phyloP scores from a whole-genome alignment of 2,113 vertebrate genomes.

The Callopanchax toddi region DNA sequence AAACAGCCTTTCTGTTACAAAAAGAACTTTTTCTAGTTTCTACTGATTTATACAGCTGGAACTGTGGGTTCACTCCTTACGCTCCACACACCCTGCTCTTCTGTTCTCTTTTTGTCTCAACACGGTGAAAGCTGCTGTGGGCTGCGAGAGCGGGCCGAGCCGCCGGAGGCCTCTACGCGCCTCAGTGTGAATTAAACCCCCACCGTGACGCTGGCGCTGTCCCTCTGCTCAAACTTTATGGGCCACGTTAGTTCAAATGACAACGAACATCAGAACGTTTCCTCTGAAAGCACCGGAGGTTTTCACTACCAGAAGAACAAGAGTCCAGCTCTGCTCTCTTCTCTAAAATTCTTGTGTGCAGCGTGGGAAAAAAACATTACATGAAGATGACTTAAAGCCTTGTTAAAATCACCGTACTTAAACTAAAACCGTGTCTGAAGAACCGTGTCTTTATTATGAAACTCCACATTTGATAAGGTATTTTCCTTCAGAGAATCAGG shows the following conservation, averaged over 20 bases:
- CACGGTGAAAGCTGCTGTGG: conserved; percentile 31
- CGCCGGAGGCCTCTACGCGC: conserved; percentile 19
- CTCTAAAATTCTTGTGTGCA: conserved; percentile 54
- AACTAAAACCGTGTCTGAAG: not conserved
- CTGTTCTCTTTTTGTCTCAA: not conserved
- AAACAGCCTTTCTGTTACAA: too few relatives aligned
- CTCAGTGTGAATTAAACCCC: conserved; percentile 26
- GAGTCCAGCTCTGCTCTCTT: conserved; percentile 44
- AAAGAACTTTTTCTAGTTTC: too few relatives aligned
- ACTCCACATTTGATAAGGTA: conserved; percentile 51
- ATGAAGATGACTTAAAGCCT: too few relatives aligned
- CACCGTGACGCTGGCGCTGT: conserved; percentile 34
- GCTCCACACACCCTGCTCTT: conserved; percentile 26
- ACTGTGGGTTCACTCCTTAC: conserved; percentile 65
- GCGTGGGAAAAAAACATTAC: too few relatives aligned
- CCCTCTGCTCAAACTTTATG: conserved; percentile 52
- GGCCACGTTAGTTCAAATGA: conserved; percentile 47
- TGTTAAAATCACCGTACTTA: conserved; percentile 8
- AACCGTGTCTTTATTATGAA: conserved; percentile 50
- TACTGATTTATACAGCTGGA: too few relatives aligned
- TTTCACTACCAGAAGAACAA: conserved; percentile 53
- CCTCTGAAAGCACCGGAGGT: conserved; percentile 42
- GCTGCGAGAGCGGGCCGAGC: conserved; percentile 40
- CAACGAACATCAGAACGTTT: conserved; percentile 51
- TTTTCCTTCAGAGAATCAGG: conserved; percentile 56